Percentiles rank a stretch among this genome's conserved stretches.
phyloP scores from a whole-genome alignment of 1,140 invertebrate species.

The Phymorhynchus buccinoides region DNA sequence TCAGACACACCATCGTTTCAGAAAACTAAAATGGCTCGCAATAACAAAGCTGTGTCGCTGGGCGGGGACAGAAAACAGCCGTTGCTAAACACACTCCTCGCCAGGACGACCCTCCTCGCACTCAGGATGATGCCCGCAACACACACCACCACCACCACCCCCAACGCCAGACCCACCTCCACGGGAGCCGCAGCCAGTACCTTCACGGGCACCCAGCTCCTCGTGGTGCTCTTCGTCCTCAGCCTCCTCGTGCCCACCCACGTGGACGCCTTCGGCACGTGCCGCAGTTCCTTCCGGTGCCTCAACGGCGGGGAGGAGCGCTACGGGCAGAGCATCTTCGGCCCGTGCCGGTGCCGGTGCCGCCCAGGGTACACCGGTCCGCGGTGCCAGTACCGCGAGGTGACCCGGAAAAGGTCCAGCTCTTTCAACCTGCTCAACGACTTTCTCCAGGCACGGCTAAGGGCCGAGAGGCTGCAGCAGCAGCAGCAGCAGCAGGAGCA shows the following conservation, averaged over 20 bases:
- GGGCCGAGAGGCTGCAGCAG: neutral
- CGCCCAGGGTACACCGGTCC: constrained; percentile 29
- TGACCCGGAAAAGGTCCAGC: constrained; percentile 12
- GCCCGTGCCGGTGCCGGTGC: constrained; percentile 24
- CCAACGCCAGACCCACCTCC: too few relatives aligned
- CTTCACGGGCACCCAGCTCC: neutral
- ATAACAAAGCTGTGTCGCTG: too few relatives aligned
- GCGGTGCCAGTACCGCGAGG: constrained; percentile 32
- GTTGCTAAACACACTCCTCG: too few relatives aligned
- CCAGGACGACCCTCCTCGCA: neutral
- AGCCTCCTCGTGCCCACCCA: neutral
- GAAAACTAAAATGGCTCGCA: neutral
- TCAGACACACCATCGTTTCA: neutral
- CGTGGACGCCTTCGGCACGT: constrained; percentile 3
- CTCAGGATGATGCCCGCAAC: neutral
- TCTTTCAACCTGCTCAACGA: constrained; percentile 28
- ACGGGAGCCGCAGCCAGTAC: too few relatives aligned
- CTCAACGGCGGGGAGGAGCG: constrained; percentile 28
- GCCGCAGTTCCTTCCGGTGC: constrained; percentile 27
- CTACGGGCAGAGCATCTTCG: constrained; percentile 36
- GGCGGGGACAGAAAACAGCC: too few relatives aligned
- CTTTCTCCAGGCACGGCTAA: constrained; percentile 18
- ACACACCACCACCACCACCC: too few relatives aligned
- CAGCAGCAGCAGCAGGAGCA: neutral
- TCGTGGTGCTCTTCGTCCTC: neutral